Percentiles rank a stretch among this genome's conserved stretches.
These are phyloP conservation scores for Gortyna flavago DNA, from an alignment of 2,888 invertebrate genomes.

Conservation along the genomic window DNA sequence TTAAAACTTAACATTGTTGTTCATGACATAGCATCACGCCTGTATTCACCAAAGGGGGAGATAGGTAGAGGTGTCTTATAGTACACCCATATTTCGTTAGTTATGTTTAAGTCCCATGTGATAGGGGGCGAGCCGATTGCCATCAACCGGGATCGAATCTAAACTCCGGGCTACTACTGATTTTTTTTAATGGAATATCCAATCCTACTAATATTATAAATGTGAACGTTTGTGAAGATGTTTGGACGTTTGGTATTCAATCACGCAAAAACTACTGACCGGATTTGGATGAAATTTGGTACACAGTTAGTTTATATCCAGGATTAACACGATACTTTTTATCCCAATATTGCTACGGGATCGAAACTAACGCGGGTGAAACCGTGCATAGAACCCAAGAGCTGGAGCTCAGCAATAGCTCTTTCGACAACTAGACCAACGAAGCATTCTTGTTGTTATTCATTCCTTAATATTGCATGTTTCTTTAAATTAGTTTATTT, in stretches of 20 bases:
- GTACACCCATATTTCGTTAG: neutral
- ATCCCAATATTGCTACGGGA: too few relatives aligned
- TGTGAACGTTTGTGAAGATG: too few relatives aligned
- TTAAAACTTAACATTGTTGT: conserved; percentile 23
- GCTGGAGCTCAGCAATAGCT: neutral
- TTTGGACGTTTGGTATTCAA: too few relatives aligned
- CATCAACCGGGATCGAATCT: neutral
- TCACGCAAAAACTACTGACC: too few relatives aligned
- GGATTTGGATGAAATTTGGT: too few relatives aligned
- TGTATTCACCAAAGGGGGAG: fast-evolving
- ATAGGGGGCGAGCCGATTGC: neutral
- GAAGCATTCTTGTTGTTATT: neutral
- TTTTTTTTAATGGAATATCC: too few relatives aligned
- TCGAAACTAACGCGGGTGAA: too few relatives aligned
- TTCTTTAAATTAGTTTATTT: conserved; percentile 2
- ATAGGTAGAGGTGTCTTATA: neutral
- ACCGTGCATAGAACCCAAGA: neutral
- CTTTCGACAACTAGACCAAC: neutral
- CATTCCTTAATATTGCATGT: conserved; percentile 2
- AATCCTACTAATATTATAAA: too few relatives aligned
- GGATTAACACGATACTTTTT: too few relatives aligned
- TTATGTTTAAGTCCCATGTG: too few relatives aligned
- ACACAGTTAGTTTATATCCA: too few relatives aligned
- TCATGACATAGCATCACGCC: neutral
- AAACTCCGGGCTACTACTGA: too few relatives aligned